Evolutionary conservation across 1,140 invertebrate species (phyloP), one percentile per base, ranked within the genome.

Genomic region (Neuroterus valhalla): DNA sequence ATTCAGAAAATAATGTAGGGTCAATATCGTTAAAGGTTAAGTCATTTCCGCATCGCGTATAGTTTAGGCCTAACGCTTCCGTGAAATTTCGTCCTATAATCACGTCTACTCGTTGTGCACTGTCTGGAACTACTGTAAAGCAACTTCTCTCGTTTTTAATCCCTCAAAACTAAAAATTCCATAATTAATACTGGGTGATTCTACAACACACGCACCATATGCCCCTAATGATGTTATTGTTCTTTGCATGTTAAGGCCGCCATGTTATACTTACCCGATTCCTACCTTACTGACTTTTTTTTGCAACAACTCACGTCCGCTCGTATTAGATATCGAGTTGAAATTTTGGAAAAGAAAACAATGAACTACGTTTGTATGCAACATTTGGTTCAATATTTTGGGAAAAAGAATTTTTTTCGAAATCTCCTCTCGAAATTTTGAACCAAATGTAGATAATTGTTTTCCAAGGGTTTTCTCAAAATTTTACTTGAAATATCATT

Each of bases 81-180:
- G 80, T 81, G 66, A 79, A 81, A 2, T 73, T 46, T 50, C 71
- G 62, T 10, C 78, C 76, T 23, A 76, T 70, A 17, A 79, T 72
- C 15, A 77, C 3, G 43, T 79, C 77, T 4, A n/a, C 31, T 12
- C 12, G 19, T 48, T 78, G 80, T 2, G 67, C 78, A 10, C 19
- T 68, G 72, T 81, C 75, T 0, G 80, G 78, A 12, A 80, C 74
- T 62, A 77, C 68, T 3, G 38, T 5, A 75, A 70, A 6, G 19
- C 46, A 55, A 15, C 68, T 71, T 48, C 5, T 52, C 48, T 21
- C 12, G 48, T 17, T 2, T 19, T 52, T 52, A 52, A 52, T 21
- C 23, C 17, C 6, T 52, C 48, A 19, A 81, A 81, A 3, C 75
- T 76, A 3, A 45, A 45, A 52, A 81, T 23, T 10, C 68, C 23